phyloP scores from a whole-genome alignment of 2,888 invertebrate genomes.

The Scelioninae gen. 1 region DNA sequence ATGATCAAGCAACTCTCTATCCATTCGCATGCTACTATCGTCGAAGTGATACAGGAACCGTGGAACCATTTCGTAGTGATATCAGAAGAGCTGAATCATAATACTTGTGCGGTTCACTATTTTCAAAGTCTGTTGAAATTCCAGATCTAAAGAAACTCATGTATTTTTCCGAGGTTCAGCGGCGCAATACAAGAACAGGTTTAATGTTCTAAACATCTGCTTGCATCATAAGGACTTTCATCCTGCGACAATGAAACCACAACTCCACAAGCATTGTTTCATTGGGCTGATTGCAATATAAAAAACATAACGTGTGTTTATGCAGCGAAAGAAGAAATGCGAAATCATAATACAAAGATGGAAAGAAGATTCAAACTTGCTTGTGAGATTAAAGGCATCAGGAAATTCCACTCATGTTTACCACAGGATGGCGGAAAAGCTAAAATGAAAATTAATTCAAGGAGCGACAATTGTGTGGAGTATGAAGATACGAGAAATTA shows the following conservation, averaged over 20 bases:
- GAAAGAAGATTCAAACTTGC: background rate
- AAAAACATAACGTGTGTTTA: background rate
- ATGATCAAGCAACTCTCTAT: conserved; percentile 23
- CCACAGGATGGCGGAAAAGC: no score
- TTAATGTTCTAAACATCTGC: conserved; percentile 62
- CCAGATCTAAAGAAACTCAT: background rate
- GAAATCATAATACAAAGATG: background rate
- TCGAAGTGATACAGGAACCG: background rate
- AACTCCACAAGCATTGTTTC: conserved; percentile 46
- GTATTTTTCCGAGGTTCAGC: conserved; percentile 60
- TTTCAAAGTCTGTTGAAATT: background rate
- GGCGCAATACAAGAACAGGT: conserved; percentile 60
- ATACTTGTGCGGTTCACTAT: conserved; percentile 34
- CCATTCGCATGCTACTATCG: conserved; percentile 15
- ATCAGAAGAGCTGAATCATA: conserved; percentile 27
- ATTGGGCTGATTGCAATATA: conserved; percentile 39
- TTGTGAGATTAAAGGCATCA: no score
- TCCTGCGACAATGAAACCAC: conserved; percentile 47
- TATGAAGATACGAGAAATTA: no score
- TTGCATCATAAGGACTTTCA: conserved; percentile 55
- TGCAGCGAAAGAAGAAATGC: conserved; percentile 22
- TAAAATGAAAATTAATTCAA: no score
- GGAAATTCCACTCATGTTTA: no score
- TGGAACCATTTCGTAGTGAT: conserved; percentile 18
- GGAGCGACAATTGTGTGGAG: no score